Evolutionary conservation across 2,113 vertebrate species (phyloP), one percentile per base, ranked within the genome.

Genomic region (Sceloporus undulatus): DNA sequence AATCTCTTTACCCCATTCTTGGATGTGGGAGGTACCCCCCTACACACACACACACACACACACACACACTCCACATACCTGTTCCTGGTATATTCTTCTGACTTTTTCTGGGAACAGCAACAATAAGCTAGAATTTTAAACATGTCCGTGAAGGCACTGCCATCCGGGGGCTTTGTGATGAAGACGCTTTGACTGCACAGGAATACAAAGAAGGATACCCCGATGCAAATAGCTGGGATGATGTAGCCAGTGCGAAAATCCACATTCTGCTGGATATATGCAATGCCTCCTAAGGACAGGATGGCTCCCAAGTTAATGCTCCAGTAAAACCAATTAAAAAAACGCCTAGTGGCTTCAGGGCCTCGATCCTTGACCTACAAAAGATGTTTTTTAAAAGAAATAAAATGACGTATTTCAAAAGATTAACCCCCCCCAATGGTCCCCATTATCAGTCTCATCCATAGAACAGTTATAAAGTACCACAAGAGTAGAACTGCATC

Each of bases 251-350:
- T 14, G 1, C 96, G 88, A 76, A 99, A 99, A 92, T 95, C 97
- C 84, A 97, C 13, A 1, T 99, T 99, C 95, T 99, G 99, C 90
- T 99, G 99, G 71, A 99, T 96, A 93, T 99, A 99, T 0, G 98
- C 98, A 76, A 99, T 97, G 75, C 98, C 98, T 25, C 99, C 98
- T 84, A 99, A 95, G 0, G 99, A 99, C 0, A 99, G 2, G 90
- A 99, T 98, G 0, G 99, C 99, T 68, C 99, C 99, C 92, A 99
- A 91, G 65, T 99, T 99, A 89, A 99, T 99, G 96, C 98, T 99
- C 99, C 99, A 99, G 85, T 99, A 99, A 95, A 99, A 99, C 99
- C 98, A 99, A 93, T 99, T 99, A 92, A 99, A 99, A 96, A 99
- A 99, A 66, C 98, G 96, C 2, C 98, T 96, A 0, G 98, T 99